Conservation (phyloP, 2,113 vertebrate species). For the Bothrops jararaca region DNA sequence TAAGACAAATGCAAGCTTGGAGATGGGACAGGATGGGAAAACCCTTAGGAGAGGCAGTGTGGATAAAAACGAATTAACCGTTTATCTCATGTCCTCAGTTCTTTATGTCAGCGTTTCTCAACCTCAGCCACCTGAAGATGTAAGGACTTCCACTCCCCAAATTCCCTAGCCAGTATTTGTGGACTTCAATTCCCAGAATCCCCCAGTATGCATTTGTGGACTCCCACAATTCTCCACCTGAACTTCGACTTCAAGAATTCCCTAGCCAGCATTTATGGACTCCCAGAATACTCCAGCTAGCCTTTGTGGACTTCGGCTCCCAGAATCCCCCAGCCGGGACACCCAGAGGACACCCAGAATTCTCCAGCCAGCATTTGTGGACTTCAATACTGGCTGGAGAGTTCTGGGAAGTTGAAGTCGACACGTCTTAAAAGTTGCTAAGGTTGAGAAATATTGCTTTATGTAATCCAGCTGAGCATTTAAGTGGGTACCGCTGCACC, state of each 20-base stretch:
- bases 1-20: neutral
- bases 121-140: neutral
- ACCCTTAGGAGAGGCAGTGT: neutral
- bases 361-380: neutral
- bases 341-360: too few relatives aligned
- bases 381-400: neutral
- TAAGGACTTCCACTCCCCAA: neutral
- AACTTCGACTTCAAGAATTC: too few relatives aligned
- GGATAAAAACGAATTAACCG: neutral
- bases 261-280: too few relatives aligned
- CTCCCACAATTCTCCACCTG: neutral
- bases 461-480: neutral
- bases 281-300: neutral
- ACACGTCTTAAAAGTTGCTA: neutral
- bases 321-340: neutral
- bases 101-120: neutral
- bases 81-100: neutral
- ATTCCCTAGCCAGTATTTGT: too few relatives aligned
- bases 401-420: neutral
- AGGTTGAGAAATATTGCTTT: neutral
- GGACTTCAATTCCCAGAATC: neutral
- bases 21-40: neutral
- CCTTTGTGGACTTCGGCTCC: neutral
- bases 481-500: neutral
- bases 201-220: too few relatives aligned